Evolutionary conservation across 2,888 invertebrate species (phyloP).

Genomic region (Eristalinus sepulchralis): DNA sequence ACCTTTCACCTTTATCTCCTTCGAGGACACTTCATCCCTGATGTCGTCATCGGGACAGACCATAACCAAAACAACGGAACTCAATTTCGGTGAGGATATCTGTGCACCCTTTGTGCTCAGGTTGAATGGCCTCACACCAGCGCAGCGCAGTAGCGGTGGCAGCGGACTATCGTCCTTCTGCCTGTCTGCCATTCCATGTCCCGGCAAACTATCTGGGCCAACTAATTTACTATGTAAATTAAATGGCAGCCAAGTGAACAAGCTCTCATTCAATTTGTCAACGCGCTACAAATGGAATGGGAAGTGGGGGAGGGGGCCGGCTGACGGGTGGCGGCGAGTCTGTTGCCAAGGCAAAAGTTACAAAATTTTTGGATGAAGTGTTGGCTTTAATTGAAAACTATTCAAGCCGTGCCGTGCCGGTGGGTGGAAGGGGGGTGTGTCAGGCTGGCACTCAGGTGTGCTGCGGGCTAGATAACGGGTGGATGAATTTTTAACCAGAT

Average conservation of each 20-base stretch:
- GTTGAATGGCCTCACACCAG: not conserved
- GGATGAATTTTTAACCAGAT: slow-evolving; percentile 46
- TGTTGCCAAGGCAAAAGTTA: slow-evolving; percentile 19
- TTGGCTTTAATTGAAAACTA: slow-evolving; percentile 65
- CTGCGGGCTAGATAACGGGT: slow-evolving; percentile 9
- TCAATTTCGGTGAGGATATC: not conserved
- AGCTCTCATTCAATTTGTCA: slow-evolving; percentile 71
- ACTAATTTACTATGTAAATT: slow-evolving; percentile 79
- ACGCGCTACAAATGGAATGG: too few relatives aligned
- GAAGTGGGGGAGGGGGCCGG: not conserved
- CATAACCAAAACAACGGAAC: slow-evolving; percentile 10
- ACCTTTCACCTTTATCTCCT: not conserved
- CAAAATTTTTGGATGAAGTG: slow-evolving; percentile 40
- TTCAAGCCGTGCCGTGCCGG: slow-evolving; percentile 1
- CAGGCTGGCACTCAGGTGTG: not conserved
- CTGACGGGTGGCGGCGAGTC: slow-evolving; percentile 8
- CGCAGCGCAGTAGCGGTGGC: not conserved
- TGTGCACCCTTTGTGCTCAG: slow-evolving; percentile 22
- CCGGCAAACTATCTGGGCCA: slow-evolving; percentile 74
- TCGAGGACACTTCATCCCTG: slow-evolving; percentile 19
- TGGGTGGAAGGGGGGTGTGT: not conserved
- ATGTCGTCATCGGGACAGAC: slow-evolving; percentile 37
- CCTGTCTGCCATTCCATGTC: not conserved
- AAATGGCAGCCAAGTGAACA: slow-evolving; percentile 78
- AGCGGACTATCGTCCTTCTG: not conserved